A percentile compares a stretch with the other conserved stretches of the same genome.
Evolutionary conservation across 2,888 invertebrate species (phyloP).

Genomic region (Neria commutata): DNA sequence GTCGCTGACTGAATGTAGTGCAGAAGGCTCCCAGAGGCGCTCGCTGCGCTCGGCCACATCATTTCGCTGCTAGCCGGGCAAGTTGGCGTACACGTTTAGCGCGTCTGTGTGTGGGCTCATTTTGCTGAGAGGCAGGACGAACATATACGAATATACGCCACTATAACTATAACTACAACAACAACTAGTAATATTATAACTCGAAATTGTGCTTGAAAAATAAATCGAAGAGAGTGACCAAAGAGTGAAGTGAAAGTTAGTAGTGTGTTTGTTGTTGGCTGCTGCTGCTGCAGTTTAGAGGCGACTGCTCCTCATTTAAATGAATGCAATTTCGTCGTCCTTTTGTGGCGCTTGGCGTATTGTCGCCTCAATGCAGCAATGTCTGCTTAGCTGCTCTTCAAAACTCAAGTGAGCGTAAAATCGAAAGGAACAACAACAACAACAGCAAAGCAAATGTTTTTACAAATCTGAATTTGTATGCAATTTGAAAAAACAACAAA

Average conservation of each 20-base stretch:
- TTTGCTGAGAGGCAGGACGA: too few relatives aligned
- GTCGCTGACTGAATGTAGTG: slow-evolving; percentile 1
- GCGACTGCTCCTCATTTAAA: neutral
- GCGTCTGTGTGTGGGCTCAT: too few relatives aligned
- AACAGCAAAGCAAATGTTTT: too few relatives aligned
- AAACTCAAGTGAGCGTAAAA: slow-evolving; percentile 28
- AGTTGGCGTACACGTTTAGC: slow-evolving; percentile 42
- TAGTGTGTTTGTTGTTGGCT: neutral
- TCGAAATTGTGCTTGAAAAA: too few relatives aligned
- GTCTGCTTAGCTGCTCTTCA: slow-evolving; percentile 4
- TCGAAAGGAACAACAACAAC: neutral
- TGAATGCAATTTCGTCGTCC: neutral
- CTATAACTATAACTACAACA: too few relatives aligned
- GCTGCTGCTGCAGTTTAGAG: neutral
- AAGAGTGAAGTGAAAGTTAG: too few relatives aligned
- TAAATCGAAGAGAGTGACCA: too few relatives aligned
- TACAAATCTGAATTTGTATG: too few relatives aligned
- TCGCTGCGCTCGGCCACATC: slow-evolving; percentile 34
- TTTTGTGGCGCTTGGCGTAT: neutral
- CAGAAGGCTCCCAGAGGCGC: slow-evolving; percentile 28
- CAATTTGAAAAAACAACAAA: too few relatives aligned
- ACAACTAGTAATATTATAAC: too few relatives aligned
- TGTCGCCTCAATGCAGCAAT: neutral
- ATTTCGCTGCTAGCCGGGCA: slow-evolving; percentile 48
- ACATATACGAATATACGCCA: too few relatives aligned